Percentiles rank a stretch among this genome's conserved stretches.
Evolutionary conservation across 2,113 vertebrate species (phyloP).

Genomic region (Malurus elegans): DNA sequence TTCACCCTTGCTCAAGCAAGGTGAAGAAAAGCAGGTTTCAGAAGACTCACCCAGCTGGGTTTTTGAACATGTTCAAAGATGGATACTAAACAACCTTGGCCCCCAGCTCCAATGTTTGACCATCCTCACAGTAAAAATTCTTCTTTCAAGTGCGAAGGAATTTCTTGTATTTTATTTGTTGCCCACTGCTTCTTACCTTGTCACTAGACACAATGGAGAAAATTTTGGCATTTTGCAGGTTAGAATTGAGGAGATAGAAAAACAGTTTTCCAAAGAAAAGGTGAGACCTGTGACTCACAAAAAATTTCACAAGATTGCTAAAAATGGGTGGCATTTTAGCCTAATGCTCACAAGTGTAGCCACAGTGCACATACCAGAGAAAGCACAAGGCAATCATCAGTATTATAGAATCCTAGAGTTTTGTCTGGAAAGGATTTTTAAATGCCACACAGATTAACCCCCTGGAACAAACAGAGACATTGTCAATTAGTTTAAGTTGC

Average conservation of each 20-base stretch:
- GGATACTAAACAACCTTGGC: neutral
- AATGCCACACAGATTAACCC: neutral
- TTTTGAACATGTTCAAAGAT: neutral
- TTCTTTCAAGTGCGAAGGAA: neutral
- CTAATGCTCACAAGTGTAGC: neutral
- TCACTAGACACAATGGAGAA: neutral
- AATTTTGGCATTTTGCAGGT: neutral
- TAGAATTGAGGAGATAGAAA: neutral
- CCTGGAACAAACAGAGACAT: neutral
- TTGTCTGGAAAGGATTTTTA: neutral
- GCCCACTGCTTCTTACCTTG: neutral
- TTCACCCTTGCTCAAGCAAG: neutral
- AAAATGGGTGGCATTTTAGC: neutral
- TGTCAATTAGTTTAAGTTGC: neutral
- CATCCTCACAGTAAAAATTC: neutral
- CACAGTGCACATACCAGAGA: neutral
- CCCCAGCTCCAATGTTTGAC: neutral
- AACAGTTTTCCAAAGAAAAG: neutral
- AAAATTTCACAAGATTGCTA: neutral
- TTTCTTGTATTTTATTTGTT: neutral
- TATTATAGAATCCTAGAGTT: neutral
- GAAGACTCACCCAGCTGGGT: neutral
- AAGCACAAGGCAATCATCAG: neutral
- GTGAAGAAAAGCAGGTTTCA: neutral
- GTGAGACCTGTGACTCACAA: neutral